Percentiles rank a stretch among this genome's conserved stretches.
Conservation (phyloP, 2,797 vertebrate species). For the Parotocinclus haroldoi region DNA sequence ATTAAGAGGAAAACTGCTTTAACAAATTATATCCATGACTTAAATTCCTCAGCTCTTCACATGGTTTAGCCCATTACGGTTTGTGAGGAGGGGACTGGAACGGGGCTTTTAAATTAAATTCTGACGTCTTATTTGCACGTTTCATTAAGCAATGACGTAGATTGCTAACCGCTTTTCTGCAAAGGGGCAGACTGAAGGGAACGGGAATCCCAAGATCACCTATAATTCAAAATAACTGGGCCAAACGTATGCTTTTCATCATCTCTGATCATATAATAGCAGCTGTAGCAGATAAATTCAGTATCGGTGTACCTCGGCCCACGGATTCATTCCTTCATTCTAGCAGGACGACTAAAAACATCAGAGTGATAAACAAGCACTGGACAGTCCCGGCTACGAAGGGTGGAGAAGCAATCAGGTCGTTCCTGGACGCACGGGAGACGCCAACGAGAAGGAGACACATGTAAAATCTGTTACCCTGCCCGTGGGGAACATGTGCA, state of each 20-base stretch:
- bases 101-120: constrained; percentile 47
- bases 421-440: constrained; percentile 57
- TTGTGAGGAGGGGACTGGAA: constrained; percentile 40
- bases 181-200: background rate
- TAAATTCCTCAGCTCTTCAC: constrained; percentile 72
- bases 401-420: constrained; percentile 61
- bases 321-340: constrained; percentile 20
- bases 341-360: constrained; percentile 35
- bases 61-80: constrained; percentile 69
- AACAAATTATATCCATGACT: constrained; percentile 73
- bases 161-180: background rate
- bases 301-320: constrained; percentile 27
- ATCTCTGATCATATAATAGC: constrained; percentile 7
- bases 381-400: constrained; percentile 55
- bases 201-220: background rate
- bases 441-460: constrained; percentile 67
- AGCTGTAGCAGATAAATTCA: constrained; percentile 40
- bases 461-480: constrained; percentile 73
- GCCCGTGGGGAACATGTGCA: background rate
- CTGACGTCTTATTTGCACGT: constrained; percentile 39
- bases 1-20: constrained; percentile 77
- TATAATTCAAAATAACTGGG: constrained; percentile 14
- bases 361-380: constrained; percentile 50
- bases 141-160: background rate
- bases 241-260: constrained; percentile 9